Evolutionary conservation across 2,113 vertebrate genomes (phyloP).

Genomic region (Actinemys pallida): DNA sequence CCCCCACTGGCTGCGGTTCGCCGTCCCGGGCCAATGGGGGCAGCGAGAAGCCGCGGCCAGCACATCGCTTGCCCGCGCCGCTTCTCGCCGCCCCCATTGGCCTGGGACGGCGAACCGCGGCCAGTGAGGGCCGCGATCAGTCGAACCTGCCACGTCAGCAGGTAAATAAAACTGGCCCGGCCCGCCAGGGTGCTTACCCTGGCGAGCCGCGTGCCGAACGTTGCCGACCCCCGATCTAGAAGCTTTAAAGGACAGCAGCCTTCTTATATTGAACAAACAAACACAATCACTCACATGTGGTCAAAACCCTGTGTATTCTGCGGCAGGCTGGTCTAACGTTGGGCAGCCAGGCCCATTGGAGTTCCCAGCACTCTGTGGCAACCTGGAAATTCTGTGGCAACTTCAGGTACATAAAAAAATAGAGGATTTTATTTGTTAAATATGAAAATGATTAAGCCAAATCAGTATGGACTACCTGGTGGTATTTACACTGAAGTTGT

Average conservation of each 20-base stretch:
- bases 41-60: no score
- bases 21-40: no score
- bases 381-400: not conserved
- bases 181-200: no score
- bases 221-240: not conserved
- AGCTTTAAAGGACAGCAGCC: slow-evolving; percentile 1
- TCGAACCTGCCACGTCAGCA: no score
- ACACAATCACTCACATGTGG: slow-evolving; percentile 1
- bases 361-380: not conserved
- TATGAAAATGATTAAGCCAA: not conserved
- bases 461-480: not conserved
- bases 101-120: no score
- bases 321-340: not conserved
- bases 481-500: not conserved
- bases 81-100: no score
- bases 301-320: not conserved
- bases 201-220: no score
- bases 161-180: no score
- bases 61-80: no score
- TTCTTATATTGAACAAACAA: slow-evolving; percentile 32
- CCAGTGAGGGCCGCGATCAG: no score
- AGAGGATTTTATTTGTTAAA: not conserved
- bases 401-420: not conserved
- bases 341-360: not conserved
- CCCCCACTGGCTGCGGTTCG: no score